Base-by-base conservation (phyloP, 2,113 vertebrate genomes). In the Rhinolophus ferrumequinum region DNA sequence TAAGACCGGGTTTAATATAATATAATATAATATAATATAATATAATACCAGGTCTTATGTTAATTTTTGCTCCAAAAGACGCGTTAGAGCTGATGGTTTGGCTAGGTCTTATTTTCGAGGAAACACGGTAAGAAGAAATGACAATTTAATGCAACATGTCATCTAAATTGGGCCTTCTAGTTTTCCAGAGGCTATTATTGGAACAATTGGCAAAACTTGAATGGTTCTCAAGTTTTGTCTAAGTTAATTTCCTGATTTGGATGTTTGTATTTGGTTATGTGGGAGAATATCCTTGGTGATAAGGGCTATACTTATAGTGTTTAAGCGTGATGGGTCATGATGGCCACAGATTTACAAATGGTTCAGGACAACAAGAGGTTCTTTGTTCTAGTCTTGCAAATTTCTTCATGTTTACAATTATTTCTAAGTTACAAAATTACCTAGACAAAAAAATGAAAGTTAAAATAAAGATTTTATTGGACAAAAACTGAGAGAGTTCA, bases 351-450 rank as follows among this genome's bases (percentile, higher is more conserved):
- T 67, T 90, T 90, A 30, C 73, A 93, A 86, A 80, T 50, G 35
- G 12, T 76, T 96, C n/a, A 82, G 28, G 52, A 86, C 85, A 90
- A 30, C 4, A 81, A 54, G 73, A 75, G 4, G 13, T 67, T 89
- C 60, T 83, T 88, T 80, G 60, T 67, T 56, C 18, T 76, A 44
- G 52, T 41, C 12, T 82, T 93, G 41, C 6, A 88, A 50, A 82
- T 66, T 77, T 81, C 13, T 70, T 72, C 56, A 35, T 15, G 11
- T 52, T 70, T 62, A 67, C 66, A 75, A 58, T 44, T 41, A 41
- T 41, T 41, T 41, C 41, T 82, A 90, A 90, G 22, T 91, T 91
- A 82, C 64, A 75, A 94, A 94, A 24, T 76, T 52, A 86, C 58
- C 35, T 75, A 50, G 33, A 88, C 35, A 67, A 89, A 87, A 76